Evolutionary conservation across 2,113 vertebrate species (phyloP), one percentile per base, ranked within the genome.

Genomic region (Hypanus sabinus): DNA sequence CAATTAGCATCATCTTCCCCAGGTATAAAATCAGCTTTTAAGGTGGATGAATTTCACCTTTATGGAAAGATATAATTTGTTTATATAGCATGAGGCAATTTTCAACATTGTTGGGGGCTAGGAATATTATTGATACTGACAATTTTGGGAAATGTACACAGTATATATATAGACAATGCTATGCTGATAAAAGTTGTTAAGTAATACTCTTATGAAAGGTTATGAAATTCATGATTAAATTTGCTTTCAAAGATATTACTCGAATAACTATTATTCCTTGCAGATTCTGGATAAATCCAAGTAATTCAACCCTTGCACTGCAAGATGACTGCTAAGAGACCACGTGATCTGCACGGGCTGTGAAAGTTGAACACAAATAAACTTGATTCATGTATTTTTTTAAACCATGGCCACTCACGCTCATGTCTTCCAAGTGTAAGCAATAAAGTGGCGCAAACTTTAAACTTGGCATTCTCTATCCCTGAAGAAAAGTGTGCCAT

Each of bases 21-120:
- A 87, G 27, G 57, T 87, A 87, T n/a, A 62, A 60, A 87, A 60
- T 87, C 83, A 87, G 83, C 30, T 22, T 87, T 87, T 57, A 87
- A n/a, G 12, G 33, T 87, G 12, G 80, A 87, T 62, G 27, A 87
- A 87, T 60, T n/a, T 57, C 5, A 57, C 10, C 12, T 30, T 87
- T 87, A 30, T 62, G 57, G 55, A 87, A 11, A 60, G 55, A n/a
- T 62, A 87, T 30, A 11, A 87, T 62, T 30, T n/a, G 30, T 87
- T 87, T 87, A 5, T 16, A 6, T 62, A 60, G 7, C 5, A 24
- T 73, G 18, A 24, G 27, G 10, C 60, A 87, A 9, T 30, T n/a
- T 16, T 62, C 22, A 10, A 83, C 55, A 83, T 46, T 9, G 46
- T 62, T 85, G 46, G 27, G 60, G 24, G 83, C 46, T 60, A 87